These are phyloP conservation scores for Hydriomena furcata DNA, from an alignment of 2,888 invertebrate genomes.

Conservation along the genomic window DNA sequence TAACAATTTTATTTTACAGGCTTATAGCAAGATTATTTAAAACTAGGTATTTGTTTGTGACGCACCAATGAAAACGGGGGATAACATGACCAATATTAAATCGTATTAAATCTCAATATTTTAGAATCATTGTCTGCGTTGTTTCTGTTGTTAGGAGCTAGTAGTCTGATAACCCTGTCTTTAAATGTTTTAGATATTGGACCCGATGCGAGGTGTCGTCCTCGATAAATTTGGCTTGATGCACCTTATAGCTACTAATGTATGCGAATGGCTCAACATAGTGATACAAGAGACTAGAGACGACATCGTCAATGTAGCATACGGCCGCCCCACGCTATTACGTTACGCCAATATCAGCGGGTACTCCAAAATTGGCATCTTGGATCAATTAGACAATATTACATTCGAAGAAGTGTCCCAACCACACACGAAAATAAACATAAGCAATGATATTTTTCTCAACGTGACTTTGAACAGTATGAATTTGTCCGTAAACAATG, in stretches of 20 bases:
- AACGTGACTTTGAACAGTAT: constrained; percentile 38
- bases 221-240: constrained; percentile 92
- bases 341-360: constrained; percentile 67
- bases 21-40: too few species aligned
- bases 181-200: constrained; percentile 69
- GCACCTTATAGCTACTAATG: constrained; percentile 96
- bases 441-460: constrained; percentile 34
- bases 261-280: constrained; percentile 96
- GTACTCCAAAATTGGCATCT: constrained; percentile 48
- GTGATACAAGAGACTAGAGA: constrained; percentile 94
- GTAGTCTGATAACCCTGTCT: too few species aligned
- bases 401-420: constrained; percentile 44
- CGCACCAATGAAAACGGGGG: too few species aligned
- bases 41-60: too few species aligned
- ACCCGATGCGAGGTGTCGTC: constrained; percentile 76
- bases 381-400: constrained; percentile 50
- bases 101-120: too few species aligned
- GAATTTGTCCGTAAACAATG: constrained; percentile 48
- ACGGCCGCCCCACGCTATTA: constrained; percentile 57
- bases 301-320: constrained; percentile 86
- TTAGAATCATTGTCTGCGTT: too few species aligned
- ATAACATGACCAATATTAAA: too few species aligned
- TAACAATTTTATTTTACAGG: too few species aligned
- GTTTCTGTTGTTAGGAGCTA: too few species aligned
- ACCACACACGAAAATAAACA: constrained; percentile 18